Percentiles rank a stretch among this genome's conserved stretches.
phyloP scores from a whole-genome alignment of 2,797 vertebrate species.

The Sciaenops ocellatus region DNA sequence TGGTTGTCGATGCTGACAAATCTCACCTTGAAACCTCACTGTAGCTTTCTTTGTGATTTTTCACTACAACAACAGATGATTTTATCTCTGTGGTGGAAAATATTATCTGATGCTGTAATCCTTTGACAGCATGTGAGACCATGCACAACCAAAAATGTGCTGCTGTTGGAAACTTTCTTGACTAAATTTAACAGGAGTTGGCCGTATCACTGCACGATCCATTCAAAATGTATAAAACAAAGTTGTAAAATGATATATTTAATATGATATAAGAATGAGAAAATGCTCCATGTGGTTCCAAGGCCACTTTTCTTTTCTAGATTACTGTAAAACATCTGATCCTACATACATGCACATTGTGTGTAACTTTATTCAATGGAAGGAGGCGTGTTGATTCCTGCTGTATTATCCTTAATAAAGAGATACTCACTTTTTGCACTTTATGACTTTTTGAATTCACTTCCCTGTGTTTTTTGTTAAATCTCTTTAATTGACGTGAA shows the following conservation, averaged over 20 bases:
- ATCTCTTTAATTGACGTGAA: background rate
- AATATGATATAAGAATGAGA: background rate
- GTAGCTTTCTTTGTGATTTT: conserved; percentile 24
- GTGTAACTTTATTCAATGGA: conserved; percentile 19
- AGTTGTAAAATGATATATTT: background rate
- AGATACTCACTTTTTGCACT: conserved; percentile 64
- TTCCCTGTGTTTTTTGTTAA: background rate
- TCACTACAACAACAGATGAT: background rate
- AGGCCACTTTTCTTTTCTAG: background rate
- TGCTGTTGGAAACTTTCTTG: background rate
- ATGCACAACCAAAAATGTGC: background rate
- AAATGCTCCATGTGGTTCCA: background rate
- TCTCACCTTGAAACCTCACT: conserved; percentile 36
- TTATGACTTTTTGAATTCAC: conserved; percentile 24
- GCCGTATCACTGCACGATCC: background rate
- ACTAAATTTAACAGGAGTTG: background rate
- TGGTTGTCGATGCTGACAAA: conserved; percentile 18
- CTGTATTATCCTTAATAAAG: conserved; percentile 61
- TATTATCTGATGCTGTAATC: conserved; percentile 2
- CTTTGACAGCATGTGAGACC: background rate
- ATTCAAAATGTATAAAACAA: background rate
- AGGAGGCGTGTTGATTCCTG: conserved; percentile 12
- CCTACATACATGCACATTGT: background rate
- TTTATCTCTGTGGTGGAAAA: conserved; percentile 17
- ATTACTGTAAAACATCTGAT: background rate